Base-by-base conservation (phyloP, 2,113 vertebrate species). In the Syrrhaptes paradoxus region DNA sequence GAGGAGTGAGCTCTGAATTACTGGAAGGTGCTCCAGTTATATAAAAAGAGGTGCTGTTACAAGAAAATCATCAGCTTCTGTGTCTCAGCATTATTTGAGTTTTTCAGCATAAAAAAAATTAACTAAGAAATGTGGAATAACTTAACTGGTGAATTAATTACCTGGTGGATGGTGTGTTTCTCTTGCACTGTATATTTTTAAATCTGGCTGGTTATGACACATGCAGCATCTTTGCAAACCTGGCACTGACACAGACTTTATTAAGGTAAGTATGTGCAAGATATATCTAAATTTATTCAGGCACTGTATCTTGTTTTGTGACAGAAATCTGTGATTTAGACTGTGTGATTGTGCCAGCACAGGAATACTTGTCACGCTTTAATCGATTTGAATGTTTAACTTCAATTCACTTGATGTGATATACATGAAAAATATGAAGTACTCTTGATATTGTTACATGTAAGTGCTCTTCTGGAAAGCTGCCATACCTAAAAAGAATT, bases 401-500 rank as follows among this genome's bases (percentile, higher is more conserved):
- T 90, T 65, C 58, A 78, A 38, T 79, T 85, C 28, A 58, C 7
- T 93, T 83, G 34, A 80, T 51, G 34, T 66, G 46, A 51, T 49
- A 55, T 38, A 62, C 13, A 51, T 26, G 65, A 46, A 86, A 94
- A 90, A 62, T 77, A 79, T 36, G 31, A 88, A 85, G 43, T 54
- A 62, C 11, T 72, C 28, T 80, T 74, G 46, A 63, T 77, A 62
- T 2, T 19, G 14, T 51, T 70, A 80, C 41, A 34, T 29, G 1
- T 45, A 92, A 83, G 28, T 43, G 34, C 12, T 62, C 29, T 62
- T 90, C 80, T 88, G 72, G 72, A 93, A 92, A 83, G 32, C 12
- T 88, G 58, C 58, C 63, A 66, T 49, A 36, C 4, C 11, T 57
- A 63, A 94, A 54, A 21, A 45, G 11, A 91, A 66, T 43, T 85